Evolutionary conservation across 2,888 invertebrate genomes (phyloP).

Genomic region (Noctua janthe): DNA sequence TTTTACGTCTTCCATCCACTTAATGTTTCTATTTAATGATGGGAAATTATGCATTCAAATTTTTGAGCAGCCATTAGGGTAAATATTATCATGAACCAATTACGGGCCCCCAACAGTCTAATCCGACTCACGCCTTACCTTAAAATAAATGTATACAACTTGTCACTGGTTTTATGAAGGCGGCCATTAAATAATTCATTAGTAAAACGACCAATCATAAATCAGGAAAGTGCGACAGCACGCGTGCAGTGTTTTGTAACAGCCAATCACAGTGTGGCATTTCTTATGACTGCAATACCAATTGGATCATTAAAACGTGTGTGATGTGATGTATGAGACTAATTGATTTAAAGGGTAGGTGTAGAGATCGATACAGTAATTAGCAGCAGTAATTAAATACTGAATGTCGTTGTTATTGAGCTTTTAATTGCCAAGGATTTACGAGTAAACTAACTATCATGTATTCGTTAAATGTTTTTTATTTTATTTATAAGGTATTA

Average conservation of each 20-base stretch:
- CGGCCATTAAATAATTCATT: slow-evolving; percentile 77
- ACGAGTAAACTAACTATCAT: neutral
- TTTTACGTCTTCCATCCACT: slow-evolving; percentile 24
- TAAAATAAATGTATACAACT: slow-evolving; percentile 57
- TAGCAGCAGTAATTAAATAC: slow-evolving; percentile 36
- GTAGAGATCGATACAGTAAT: slow-evolving; percentile 31
- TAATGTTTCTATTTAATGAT: slow-evolving; percentile 55
- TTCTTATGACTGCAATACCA: slow-evolving; percentile 65
- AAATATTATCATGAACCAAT: slow-evolving; percentile 47
- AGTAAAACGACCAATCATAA: slow-evolving; percentile 77
- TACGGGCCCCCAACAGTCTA: slow-evolving; percentile 45
- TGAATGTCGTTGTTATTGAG: slow-evolving; percentile 31
- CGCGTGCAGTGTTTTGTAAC: slow-evolving; percentile 61
- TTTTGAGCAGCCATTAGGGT: slow-evolving; percentile 35
- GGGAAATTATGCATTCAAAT: slow-evolving; percentile 56
- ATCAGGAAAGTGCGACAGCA: slow-evolving; percentile 69
- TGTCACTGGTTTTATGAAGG: slow-evolving; percentile 69
- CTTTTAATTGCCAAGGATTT: slow-evolving; percentile 34
- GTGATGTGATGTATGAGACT: slow-evolving; percentile 26
- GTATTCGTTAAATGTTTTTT: neutral
- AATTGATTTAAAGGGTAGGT: slow-evolving; percentile 42
- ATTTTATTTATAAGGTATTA: neutral
- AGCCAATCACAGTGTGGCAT: slow-evolving; percentile 70
- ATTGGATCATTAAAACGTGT: slow-evolving; percentile 58
- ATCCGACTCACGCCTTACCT: slow-evolving; percentile 41